A percentile compares a stretch with the other conserved stretches of the same genome.
Conservation (phyloP, 2,888 invertebrate species). For the Chalcosyrphus nemorum region DNA sequence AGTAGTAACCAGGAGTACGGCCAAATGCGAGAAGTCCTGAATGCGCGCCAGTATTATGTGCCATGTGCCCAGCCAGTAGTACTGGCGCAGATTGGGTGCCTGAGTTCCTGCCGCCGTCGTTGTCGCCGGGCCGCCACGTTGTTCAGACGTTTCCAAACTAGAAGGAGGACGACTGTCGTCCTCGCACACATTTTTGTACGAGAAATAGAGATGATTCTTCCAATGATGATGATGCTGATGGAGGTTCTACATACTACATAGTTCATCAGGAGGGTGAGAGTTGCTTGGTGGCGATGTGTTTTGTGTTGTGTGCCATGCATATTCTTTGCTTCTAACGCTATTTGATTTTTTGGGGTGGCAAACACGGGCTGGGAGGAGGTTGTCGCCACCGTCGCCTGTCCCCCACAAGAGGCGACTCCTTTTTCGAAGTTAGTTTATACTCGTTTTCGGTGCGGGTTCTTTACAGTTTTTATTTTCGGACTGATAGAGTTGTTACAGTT, state of each 20-base stretch:
- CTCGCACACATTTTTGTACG: slow-evolving; percentile 58
- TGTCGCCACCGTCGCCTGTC: slow-evolving; percentile 16
- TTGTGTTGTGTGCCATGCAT: slow-evolving; percentile 63
- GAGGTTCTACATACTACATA: no score
- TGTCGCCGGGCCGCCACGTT: slow-evolving; percentile 60
- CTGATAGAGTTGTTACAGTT: slow-evolving; percentile 65
- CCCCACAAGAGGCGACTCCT: slow-evolving; percentile 9
- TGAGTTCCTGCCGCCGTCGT: slow-evolving; percentile 69
- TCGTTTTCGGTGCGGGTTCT: slow-evolving; percentile 20
- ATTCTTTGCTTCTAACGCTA: slow-evolving; percentile 36
- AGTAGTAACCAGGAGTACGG: slow-evolving; percentile 30
- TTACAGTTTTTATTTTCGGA: slow-evolving; percentile 48
- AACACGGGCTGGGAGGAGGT: background rate
- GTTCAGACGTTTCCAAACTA: slow-evolving; percentile 53
- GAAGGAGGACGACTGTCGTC: slow-evolving; percentile 67
- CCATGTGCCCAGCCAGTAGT: slow-evolving; percentile 60
- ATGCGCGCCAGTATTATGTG: slow-evolving; percentile 68
- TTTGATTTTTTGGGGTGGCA: slow-evolving; percentile 17
- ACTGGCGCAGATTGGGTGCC: slow-evolving; percentile 72
- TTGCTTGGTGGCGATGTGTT: slow-evolving; percentile 11
- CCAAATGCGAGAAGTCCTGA: slow-evolving; percentile 59
- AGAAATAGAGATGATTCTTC: slow-evolving; percentile 63
- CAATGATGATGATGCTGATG: slow-evolving; percentile 69
- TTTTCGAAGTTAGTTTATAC: slow-evolving; percentile 35
- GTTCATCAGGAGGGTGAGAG: background rate